Base-by-base conservation (phyloP, 2,797 vertebrate genomes). In the Lutjanus argentimaculatus region DNA sequence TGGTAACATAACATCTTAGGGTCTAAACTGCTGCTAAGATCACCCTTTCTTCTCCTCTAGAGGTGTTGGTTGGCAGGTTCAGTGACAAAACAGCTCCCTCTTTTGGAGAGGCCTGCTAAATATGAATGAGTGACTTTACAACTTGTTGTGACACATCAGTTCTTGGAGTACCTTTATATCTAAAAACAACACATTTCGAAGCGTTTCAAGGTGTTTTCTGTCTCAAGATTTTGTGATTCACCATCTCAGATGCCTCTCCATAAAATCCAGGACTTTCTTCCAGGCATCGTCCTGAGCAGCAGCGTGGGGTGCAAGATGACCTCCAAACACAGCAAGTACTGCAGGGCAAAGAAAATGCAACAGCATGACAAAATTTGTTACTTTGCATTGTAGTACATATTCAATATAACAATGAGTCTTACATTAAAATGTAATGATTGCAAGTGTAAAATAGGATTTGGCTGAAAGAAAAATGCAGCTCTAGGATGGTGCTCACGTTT, bases 251-350 rank as follows among this genome's bases (percentile, higher is more conserved):
- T 94, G 58, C 10, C 11, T 55, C 16, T 93, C 88, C 84, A 95
- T 22, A 72, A 93, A 96, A 25, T 79, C 68, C 62, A 94, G 76
- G 43, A 96, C 96, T 87, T 96, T 96, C 68, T 86, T 85, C 96
- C 97, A 98, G 80, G 96, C 88, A 68, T 97, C 93, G 77, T 96
- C 95, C 90, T 97, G 96, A 14, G 96, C 97, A 6, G 89, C 83
- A 52, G 95, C 96, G 6, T 98, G 97, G 12, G 93, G 91, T 68
- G 91, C 93, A 3, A 72, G 88, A 17, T 96, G 88, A 66, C 97
- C 96, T 17, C 96, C 96, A 79, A 94, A 95, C 2, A 91, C 14
- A 75, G 92, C 82, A 46, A 96, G 85, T 53, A 95, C 95, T 95
- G 82, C 25, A 30, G 25, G 25, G 25, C 25, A 66, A 58, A 63